Conservation (phyloP, 2,797 vertebrate species). For the Pipistrellus pygmaeus region DNA sequence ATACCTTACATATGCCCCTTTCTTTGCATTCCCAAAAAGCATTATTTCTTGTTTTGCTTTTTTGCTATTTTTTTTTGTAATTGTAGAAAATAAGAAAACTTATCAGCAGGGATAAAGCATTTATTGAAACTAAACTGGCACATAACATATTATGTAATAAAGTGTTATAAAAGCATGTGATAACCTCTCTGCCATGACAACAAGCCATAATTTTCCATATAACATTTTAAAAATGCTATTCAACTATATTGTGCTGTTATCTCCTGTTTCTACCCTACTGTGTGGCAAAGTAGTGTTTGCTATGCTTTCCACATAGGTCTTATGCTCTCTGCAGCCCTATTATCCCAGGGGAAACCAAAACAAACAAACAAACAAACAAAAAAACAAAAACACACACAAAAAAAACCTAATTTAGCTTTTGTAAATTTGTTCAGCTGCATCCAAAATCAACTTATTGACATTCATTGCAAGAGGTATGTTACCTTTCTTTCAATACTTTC, state of each 20-base stretch:
- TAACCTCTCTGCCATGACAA: background rate
- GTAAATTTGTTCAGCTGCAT: background rate
- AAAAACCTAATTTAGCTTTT: background rate
- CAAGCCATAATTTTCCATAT: background rate
- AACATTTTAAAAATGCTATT: background rate
- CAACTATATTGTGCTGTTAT: background rate
- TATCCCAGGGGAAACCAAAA: background rate
- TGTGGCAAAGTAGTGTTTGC: background rate
- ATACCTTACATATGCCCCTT: background rate
- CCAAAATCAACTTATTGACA: background rate
- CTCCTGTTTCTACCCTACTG: background rate
- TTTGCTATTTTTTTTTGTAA: background rate
- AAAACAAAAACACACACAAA: background rate
- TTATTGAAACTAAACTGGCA: background rate
- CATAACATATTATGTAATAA: background rate
- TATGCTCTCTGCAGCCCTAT: fast-evolving
- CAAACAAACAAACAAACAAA: background rate
- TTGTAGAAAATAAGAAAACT: background rate
- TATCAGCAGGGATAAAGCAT: background rate
- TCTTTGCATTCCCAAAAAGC: background rate
- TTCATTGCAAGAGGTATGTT: background rate
- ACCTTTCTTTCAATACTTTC: background rate
- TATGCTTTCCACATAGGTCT: background rate
- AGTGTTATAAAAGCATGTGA: background rate
- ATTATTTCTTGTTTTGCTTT: background rate